Evolutionary conservation across 2,888 invertebrate species (phyloP).

Genomic region (Acanthococcus lagerstroemiae): DNA sequence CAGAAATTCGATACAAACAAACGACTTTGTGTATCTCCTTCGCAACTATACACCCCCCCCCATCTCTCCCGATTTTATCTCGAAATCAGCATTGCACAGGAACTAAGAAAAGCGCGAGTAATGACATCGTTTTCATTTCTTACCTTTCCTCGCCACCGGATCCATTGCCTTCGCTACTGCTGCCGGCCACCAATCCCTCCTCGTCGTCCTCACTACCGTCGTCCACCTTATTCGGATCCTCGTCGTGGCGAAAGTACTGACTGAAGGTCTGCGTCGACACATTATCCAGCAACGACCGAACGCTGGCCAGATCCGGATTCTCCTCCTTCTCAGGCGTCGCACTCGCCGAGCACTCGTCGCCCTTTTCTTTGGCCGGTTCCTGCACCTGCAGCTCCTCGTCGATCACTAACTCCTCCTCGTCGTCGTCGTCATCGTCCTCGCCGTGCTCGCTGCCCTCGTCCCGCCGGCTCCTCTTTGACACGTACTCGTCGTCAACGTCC

Average conservation of each 20-base stretch:
- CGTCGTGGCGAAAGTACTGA: conserved; percentile 48
- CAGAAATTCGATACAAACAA: too few species aligned
- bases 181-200: conserved; percentile 67
- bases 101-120: too few species aligned
- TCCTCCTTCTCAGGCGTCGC: conserved; percentile 41
- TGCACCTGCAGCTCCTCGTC: conserved; percentile 36
- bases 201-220: conserved; percentile 51
- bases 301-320: conserved; percentile 60
- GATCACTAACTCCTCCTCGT: conserved; percentile 36
- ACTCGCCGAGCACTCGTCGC: conserved; percentile 41
- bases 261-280: conserved; percentile 56
- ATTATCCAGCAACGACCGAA: conserved; percentile 64
- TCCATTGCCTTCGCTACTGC: conserved; percentile 70
- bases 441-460: conserved; percentile 48
- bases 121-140: neutral
- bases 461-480: neutral
- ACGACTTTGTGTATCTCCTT: too few species aligned
- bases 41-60: neutral
- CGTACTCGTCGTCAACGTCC: conserved; percentile 2
- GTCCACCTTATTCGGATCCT: conserved; percentile 32
- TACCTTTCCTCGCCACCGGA: conserved; percentile 64
- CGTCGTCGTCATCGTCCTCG: conserved; percentile 56
- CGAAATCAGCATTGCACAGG: too few species aligned
- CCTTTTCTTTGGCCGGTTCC: conserved; percentile 37
- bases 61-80: neutral